Evolutionary conservation across 2,797 vertebrate genomes (phyloP).

Genomic region (Lerista edwardsae): DNA sequence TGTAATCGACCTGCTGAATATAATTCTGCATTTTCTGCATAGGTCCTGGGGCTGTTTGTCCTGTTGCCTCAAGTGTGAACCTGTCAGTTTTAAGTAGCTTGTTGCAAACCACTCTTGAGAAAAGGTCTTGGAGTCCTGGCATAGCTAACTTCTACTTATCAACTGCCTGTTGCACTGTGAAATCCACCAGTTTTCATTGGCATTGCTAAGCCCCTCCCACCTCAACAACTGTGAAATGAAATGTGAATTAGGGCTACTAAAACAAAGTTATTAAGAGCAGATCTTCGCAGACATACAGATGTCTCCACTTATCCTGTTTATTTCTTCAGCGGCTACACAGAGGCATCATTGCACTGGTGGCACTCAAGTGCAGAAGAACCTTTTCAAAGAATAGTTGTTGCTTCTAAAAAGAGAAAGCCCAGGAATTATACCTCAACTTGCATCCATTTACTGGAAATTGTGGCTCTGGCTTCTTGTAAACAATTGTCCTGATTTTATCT

Average conservation of each 20-base stretch:
- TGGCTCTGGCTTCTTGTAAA: conserved; percentile 23
- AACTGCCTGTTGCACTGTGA: conserved; percentile 37
- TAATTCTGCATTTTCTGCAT: background rate
- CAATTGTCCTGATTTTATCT: conserved; percentile 2
- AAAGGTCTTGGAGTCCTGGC: background rate
- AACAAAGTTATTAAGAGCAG: conserved; percentile 58
- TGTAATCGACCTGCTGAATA: background rate
- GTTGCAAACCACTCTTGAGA: background rate
- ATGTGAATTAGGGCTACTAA: conserved; percentile 50
- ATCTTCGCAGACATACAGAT: conserved; percentile 39
- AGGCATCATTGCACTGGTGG: conserved; percentile 32
- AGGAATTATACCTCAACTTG: conserved; percentile 28
- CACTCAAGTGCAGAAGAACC: conserved; percentile 41
- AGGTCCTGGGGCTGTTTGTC: background rate
- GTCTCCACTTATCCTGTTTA: conserved; percentile 45
- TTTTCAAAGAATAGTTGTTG: conserved; percentile 34
- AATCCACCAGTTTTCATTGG: conserved; percentile 49
- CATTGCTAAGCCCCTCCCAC: conserved; percentile 66
- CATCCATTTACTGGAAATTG: conserved; percentile 35
- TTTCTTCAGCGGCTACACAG: conserved; percentile 46
- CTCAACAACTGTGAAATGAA: conserved; percentile 55
- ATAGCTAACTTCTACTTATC: background rate
- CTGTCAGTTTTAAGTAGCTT: background rate
- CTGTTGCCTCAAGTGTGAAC: background rate
- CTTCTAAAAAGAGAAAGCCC: conserved; percentile 31